Conservation (phyloP, 2,797 vertebrate genomes). For the Amblyraja radiata region DNA sequence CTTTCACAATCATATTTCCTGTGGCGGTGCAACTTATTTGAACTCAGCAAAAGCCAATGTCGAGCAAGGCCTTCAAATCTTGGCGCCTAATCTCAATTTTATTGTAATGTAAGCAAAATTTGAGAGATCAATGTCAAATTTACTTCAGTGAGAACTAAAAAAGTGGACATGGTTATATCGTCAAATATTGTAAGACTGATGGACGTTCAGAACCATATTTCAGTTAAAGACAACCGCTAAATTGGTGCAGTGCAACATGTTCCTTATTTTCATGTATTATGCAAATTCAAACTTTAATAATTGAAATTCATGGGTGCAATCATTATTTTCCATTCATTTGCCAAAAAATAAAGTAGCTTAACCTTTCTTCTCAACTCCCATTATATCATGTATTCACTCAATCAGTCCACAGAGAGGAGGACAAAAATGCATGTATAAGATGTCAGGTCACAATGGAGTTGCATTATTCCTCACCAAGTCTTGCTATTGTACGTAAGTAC, state of each 20-base stretch:
- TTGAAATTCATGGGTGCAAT: neutral
- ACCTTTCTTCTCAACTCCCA: neutral
- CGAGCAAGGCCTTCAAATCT: neutral
- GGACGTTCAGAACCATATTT: neutral
- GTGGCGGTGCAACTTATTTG: neutral
- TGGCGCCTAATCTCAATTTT: neutral
- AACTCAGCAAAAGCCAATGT: neutral
- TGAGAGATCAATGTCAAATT: neutral
- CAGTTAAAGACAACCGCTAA: neutral
- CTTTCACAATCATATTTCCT: neutral
- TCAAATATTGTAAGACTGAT: neutral
- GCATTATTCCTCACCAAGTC: neutral
- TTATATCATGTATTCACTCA: neutral
- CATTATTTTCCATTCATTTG: neutral
- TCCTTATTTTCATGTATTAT: conserved; percentile 9
- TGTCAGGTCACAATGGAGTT: neutral
- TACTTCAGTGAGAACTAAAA: neutral
- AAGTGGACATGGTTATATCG: neutral
- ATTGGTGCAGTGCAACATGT: neutral
- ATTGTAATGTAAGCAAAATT: neutral
- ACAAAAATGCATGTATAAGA: neutral
- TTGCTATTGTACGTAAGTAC: neutral
- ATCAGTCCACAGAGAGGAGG: neutral
- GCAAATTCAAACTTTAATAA: neutral
- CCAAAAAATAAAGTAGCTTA: neutral